phyloP scores from a whole-genome alignment of 2,888 invertebrate genomes.

The Temnothorax rugatulus region DNA sequence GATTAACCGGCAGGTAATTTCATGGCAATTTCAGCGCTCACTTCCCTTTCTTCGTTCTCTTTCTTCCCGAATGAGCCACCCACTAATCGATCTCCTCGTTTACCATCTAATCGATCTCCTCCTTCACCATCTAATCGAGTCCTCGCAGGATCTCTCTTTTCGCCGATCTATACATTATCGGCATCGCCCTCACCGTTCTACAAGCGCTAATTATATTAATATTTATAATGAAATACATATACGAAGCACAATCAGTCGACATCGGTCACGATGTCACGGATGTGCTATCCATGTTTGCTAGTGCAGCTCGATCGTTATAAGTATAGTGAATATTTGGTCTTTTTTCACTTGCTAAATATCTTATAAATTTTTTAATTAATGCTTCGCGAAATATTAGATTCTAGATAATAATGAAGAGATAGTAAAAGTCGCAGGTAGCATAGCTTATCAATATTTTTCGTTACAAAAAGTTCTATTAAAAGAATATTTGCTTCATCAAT shows the following conservation, averaged over 20 bases:
- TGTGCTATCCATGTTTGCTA: neutral
- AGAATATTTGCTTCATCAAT: neutral
- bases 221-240: neutral
- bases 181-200: neutral
- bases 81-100: constrained; percentile 65
- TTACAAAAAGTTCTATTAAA: neutral
- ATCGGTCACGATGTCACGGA: neutral
- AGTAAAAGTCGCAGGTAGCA: neutral
- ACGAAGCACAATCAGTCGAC: neutral
- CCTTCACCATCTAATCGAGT: constrained; percentile 20
- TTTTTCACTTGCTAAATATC: neutral
- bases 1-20: constrained; percentile 69
- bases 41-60: constrained; percentile 47
- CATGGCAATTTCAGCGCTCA: constrained; percentile 66
- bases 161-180: neutral
- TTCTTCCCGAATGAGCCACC: constrained; percentile 57
- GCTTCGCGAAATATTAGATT: neutral
- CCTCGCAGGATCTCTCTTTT: neutral
- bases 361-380: neutral
- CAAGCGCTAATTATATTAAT: constrained; percentile 30
- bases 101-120: constrained; percentile 61
- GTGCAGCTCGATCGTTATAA: neutral
- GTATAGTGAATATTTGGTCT: neutral
- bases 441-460: too few relatives aligned
- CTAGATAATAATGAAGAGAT: neutral